phyloP scores from a whole-genome alignment of 1,140 invertebrate genomes.

The Campoletis sonorensis region DNA sequence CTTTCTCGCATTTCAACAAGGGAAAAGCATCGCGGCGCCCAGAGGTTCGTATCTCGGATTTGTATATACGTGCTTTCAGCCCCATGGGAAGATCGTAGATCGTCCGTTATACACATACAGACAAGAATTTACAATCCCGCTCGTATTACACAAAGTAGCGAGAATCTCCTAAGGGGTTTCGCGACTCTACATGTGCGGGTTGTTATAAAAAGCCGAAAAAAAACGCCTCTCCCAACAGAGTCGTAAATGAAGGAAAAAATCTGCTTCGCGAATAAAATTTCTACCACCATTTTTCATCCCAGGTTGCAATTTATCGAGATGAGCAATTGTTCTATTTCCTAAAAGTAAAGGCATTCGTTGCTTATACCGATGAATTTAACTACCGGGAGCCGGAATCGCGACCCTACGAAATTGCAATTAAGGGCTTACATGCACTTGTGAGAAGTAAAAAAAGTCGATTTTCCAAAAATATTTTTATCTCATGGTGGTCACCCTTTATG shows the following conservation, averaged over 20 bases:
- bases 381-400: too few relatives aligned
- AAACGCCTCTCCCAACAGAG: neutral
- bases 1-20: neutral
- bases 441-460: too few relatives aligned
- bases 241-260: neutral
- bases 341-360: too few relatives aligned
- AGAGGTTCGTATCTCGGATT: slow-evolving; percentile 22
- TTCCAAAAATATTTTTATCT: too few relatives aligned
- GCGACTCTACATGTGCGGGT: neutral
- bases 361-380: too few relatives aligned
- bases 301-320: too few relatives aligned
- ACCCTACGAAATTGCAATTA: too few relatives aligned
- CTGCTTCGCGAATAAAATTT: too few relatives aligned
- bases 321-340: too few relatives aligned
- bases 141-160: slow-evolving; percentile 18
- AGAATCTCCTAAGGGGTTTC: neutral
- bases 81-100: slow-evolving; percentile 29
- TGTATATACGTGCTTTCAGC: slow-evolving; percentile 29
- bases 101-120: slow-evolving; percentile 27
- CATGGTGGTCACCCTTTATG: too few relatives aligned
- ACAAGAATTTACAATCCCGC: slow-evolving; percentile 20
- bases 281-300: too few relatives aligned
- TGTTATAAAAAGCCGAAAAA: slow-evolving; percentile 4
- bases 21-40: slow-evolving; percentile 3
- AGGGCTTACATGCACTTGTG: too few relatives aligned